phyloP scores from a whole-genome alignment of 2,888 invertebrate genomes.

The Clivina fossor region DNA sequence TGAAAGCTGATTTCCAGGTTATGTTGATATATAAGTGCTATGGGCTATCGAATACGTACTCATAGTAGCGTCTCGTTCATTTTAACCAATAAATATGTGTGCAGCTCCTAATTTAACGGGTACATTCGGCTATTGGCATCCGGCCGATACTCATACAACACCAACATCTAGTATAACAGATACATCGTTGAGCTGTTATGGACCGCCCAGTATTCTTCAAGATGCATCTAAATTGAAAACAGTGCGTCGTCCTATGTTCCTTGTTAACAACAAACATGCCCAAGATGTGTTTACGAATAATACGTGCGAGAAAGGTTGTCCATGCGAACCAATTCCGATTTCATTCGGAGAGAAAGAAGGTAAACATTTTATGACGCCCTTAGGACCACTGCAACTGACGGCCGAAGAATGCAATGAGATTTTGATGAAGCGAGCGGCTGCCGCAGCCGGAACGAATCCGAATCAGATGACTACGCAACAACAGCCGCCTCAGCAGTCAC shows the following conservation, averaged over 20 bases:
- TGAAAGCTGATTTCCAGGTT: conserved; percentile 28
- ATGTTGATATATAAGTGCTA: conserved; percentile 31
- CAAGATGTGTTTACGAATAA: conserved; percentile 41
- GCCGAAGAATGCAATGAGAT: conserved; percentile 79
- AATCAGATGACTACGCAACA: conserved; percentile 53
- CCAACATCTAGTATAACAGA: conserved; percentile 36
- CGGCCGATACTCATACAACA: conserved; percentile 38
- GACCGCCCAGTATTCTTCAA: conserved; percentile 37
- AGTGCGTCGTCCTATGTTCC: conserved; percentile 39
- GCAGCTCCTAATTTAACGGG: conserved; percentile 40
- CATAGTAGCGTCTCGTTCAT: conserved; percentile 19
- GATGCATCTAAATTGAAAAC: conserved; percentile 38
- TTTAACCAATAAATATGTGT: conserved; percentile 36
- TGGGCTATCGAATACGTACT: conserved; percentile 18
- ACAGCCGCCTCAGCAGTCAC: conserved; percentile 54
- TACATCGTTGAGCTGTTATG: conserved; percentile 32
- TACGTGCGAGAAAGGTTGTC: conserved; percentile 27
- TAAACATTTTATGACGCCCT: conserved; percentile 71
- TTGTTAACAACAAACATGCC: conserved; percentile 40
- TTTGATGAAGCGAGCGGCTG: conserved; percentile 72
- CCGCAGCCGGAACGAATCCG: conserved; percentile 56
- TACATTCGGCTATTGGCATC: conserved; percentile 40
- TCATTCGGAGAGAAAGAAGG: conserved; percentile 25
- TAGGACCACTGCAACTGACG: conserved; percentile 72
- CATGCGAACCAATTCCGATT: conserved; percentile 26